Conservation (phyloP, 2,888 invertebrate genomes). For the Sphinx pinastri region DNA sequence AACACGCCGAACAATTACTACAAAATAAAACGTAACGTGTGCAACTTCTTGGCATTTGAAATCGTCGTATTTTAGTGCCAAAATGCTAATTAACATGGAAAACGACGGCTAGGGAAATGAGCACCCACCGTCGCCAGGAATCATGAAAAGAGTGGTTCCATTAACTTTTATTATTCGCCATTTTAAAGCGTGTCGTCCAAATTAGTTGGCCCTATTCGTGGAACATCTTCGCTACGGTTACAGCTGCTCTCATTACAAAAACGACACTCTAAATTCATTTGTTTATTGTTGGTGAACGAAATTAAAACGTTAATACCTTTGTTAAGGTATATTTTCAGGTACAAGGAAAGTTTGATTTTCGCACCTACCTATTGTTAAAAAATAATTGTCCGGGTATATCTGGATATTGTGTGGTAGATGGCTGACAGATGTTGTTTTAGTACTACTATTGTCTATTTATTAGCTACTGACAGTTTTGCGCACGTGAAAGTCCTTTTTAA, state of each 20-base stretch:
- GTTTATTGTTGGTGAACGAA: slow-evolving; percentile 49
- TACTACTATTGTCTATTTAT: too few relatives aligned
- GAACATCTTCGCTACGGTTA: slow-evolving; percentile 64
- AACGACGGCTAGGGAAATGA: slow-evolving; percentile 73
- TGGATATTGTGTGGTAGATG: too few relatives aligned
- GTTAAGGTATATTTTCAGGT: slow-evolving; percentile 31
- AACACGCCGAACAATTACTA: slow-evolving; percentile 26
- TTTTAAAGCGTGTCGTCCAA: slow-evolving; percentile 80
- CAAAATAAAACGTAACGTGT: slow-evolving; percentile 31
- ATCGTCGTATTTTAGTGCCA: slow-evolving; percentile 77
- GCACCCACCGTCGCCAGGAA: slow-evolving; percentile 73
- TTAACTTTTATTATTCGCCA: slow-evolving; percentile 81
- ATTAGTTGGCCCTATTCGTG: slow-evolving; percentile 78
- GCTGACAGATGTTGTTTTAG: too few relatives aligned
- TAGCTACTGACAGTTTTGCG: too few relatives aligned
- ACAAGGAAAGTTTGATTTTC: slow-evolving; percentile 4
- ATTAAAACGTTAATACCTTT: slow-evolving; percentile 31
- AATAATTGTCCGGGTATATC: too few relatives aligned
- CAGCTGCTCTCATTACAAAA: slow-evolving; percentile 62
- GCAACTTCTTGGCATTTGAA: slow-evolving; percentile 61
- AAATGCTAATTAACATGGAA: slow-evolving; percentile 80
- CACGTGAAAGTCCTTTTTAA: too few relatives aligned
- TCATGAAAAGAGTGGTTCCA: slow-evolving; percentile 76
- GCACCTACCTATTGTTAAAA: not conserved
- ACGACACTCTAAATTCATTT: slow-evolving; percentile 57